phyloP scores from a whole-genome alignment of 2,888 invertebrate species.

The Trichogramma evanescens region DNA sequence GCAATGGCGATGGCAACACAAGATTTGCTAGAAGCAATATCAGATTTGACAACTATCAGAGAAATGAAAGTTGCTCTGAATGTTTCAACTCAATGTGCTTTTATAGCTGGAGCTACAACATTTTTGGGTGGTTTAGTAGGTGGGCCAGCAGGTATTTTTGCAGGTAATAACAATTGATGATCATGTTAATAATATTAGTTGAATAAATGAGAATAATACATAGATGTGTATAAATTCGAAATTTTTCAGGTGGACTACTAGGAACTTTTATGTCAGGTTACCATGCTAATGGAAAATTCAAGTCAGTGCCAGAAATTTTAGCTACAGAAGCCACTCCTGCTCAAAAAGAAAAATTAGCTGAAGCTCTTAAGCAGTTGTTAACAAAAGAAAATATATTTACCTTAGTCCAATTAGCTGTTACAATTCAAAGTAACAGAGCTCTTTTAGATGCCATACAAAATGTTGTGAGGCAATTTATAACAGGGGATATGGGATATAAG shows the following conservation, averaged over 20 bases:
- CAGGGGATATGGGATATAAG: constrained; percentile 15
- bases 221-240: background rate
- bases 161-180: constrained; percentile 15
- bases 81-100: constrained; percentile 17
- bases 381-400: constrained; percentile 20
- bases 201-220: background rate
- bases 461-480: constrained; percentile 16
- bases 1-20: constrained; percentile 12
- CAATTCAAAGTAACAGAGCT: constrained; percentile 7
- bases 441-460: constrained; percentile 8
- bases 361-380: constrained; percentile 15
- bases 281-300: constrained; percentile 20
- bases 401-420: constrained; percentile 11
- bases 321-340: constrained; percentile 12
- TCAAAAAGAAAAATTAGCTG: constrained; percentile 20
- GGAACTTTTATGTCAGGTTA: constrained; percentile 14
- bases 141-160: constrained; percentile 22
- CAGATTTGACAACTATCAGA: constrained; percentile 19
- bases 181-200: background rate
- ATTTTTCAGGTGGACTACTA: constrained; percentile 19
- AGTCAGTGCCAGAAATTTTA: constrained; percentile 24
- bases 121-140: constrained; percentile 19
- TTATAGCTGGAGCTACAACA: constrained; percentile 13
- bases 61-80: constrained; percentile 20
- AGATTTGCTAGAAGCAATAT: constrained; percentile 17